These are phyloP conservation scores for Bombus waltoni DNA, from an alignment of 1,140 invertebrate species.

Conservation along the genomic window DNA sequence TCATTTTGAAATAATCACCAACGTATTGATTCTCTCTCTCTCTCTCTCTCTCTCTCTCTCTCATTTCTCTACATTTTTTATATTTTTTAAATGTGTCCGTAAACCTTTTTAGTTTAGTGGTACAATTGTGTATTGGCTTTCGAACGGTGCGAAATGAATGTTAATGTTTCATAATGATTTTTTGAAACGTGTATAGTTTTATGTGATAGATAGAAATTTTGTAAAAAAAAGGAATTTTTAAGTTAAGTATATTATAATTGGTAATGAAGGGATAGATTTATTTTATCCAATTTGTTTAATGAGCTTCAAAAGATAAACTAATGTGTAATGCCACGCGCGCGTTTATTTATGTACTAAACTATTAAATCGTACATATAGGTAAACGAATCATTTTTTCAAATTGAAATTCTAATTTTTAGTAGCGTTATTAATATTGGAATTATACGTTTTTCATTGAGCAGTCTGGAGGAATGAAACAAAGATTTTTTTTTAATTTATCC, in stretches of 20 bases:
- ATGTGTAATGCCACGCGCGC: conserved; percentile 41
- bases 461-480: conserved; percentile 21
- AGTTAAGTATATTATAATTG: conserved; percentile 33
- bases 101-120: conserved; percentile 56
- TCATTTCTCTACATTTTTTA: conserved; percentile 50
- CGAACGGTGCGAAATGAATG: conserved; percentile 55
- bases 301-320: conserved; percentile 12
- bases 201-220: conserved; percentile 51
- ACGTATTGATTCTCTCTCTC: conserved; percentile 45
- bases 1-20: conserved; percentile 47
- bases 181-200: conserved; percentile 31
- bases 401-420: conserved; percentile 20
- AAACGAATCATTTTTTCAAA: neutral
- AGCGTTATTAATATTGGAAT: conserved; percentile 16
- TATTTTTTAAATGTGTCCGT: conserved; percentile 54
- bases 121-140: conserved; percentile 66
- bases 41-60: conserved; percentile 7
- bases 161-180: conserved; percentile 30
- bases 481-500: conserved; percentile 14
- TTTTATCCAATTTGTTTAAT: conserved; percentile 13
- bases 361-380: neutral
- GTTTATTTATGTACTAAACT: neutral
- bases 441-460: conserved; percentile 5
- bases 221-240: conserved; percentile 6
- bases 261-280: conserved; percentile 15